A percentile compares a stretch with the other conserved stretches of the same genome.
Evolutionary conservation across 2,113 vertebrate genomes (phyloP).

Genomic region (Ammodytes dubius): DNA sequence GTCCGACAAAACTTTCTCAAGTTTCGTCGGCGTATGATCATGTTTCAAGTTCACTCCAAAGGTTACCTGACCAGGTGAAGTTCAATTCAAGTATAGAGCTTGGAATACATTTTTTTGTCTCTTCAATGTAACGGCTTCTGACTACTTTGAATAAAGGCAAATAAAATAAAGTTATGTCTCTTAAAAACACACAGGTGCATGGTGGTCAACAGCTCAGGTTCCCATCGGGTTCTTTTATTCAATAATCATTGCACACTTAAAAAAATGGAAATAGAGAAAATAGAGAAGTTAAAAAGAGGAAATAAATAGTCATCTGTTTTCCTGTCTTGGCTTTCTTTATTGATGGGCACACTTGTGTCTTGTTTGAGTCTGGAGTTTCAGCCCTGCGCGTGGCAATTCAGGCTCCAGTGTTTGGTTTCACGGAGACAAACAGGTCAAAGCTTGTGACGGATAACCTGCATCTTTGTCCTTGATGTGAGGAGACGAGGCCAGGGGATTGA

Average conservation of each 20-base stretch:
- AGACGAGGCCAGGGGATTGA: conserved; percentile 43
- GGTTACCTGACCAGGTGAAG: conserved; percentile 91
- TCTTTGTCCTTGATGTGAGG: conserved; percentile 52
- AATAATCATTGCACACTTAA: background rate
- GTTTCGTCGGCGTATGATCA: conserved; percentile 83
- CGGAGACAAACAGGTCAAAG: conserved; percentile 28
- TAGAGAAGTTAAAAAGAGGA: background rate
- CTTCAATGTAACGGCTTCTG: background rate
- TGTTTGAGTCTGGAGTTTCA: conserved; percentile 45
- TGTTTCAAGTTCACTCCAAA: conserved; percentile 86
- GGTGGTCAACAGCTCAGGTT: background rate
- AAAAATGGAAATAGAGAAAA: background rate
- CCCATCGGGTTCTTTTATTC: background rate
- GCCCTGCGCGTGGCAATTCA: conserved; percentile 25
- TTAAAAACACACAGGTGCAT: background rate
- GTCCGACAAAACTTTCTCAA: conserved; percentile 86
- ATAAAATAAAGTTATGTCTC: background rate
- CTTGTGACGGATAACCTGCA: conserved; percentile 46
- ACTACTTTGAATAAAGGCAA: background rate
- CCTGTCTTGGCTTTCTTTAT: conserved; percentile 3
- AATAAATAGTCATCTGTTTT: background rate
- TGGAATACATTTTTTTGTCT: background rate
- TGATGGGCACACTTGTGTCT: background rate
- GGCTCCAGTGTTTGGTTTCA: conserved; percentile 55
- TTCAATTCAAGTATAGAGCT: background rate